Evolutionary conservation across 2,888 invertebrate species (phyloP).

Genomic region (Tetragonula carbonaria): DNA sequence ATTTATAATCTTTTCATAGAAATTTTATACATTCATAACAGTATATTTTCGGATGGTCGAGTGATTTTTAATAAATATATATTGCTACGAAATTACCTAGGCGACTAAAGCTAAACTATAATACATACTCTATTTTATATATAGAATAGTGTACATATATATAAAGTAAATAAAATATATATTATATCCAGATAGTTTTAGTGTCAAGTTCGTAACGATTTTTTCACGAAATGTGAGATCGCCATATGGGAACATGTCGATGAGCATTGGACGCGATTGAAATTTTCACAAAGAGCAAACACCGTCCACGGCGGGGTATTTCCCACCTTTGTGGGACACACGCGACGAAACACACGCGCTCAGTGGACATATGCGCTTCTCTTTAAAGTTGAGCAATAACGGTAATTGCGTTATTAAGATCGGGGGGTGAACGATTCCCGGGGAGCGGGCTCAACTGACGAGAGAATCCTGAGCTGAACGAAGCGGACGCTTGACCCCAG

Average conservation of each 20-base stretch:
- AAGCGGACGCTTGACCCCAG: conserved; percentile 80
- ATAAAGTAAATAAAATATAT: too few relatives aligned
- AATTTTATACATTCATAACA: too few relatives aligned
- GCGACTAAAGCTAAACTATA: too few relatives aligned
- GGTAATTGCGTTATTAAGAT: conserved; percentile 83
- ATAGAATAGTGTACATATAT: too few relatives aligned
- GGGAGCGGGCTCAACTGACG: conserved; percentile 48
- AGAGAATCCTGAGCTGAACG: conserved; percentile 68
- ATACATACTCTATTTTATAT: too few relatives aligned
- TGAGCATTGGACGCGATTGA: not conserved
- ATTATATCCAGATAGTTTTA: too few relatives aligned
- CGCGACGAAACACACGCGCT: not conserved
- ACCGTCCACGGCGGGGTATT: not conserved
- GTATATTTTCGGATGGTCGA: too few relatives aligned
- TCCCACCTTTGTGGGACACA: not conserved
- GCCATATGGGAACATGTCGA: not conserved
- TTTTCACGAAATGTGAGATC: not conserved
- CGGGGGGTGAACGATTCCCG: conserved; percentile 64
- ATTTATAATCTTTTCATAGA: too few relatives aligned
- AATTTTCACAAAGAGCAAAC: not conserved
- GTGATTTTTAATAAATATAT: too few relatives aligned
- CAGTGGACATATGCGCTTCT: conserved; percentile 74
- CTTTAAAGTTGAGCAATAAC: conserved; percentile 81
- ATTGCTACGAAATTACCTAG: too few relatives aligned
- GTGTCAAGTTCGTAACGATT: not conserved